phyloP scores from a whole-genome alignment of 2,113 vertebrate species.

The Pluvialis apricaria region DNA sequence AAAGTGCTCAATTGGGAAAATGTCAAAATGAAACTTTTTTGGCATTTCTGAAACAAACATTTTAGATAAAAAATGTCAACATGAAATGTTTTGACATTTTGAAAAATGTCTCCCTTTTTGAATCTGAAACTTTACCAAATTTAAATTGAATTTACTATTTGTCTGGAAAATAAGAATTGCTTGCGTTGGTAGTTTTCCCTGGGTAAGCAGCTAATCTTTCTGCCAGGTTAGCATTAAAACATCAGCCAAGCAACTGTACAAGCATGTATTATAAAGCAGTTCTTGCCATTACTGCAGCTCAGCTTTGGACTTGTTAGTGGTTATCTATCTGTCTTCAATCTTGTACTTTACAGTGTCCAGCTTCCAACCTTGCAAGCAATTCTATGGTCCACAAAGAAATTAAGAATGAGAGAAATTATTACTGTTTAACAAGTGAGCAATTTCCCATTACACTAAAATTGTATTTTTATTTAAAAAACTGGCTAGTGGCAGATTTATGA shows the following conservation, averaged over 20 bases:
- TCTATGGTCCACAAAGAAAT: background rate
- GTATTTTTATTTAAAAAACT: background rate
- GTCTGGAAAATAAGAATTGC: constrained; percentile 17
- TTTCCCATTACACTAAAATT: background rate
- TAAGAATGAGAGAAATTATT: background rate
- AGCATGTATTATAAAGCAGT: background rate
- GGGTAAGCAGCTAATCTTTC: constrained; percentile 12
- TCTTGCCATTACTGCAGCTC: background rate
- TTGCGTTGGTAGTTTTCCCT: background rate
- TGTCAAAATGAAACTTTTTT: constrained; percentile 43
- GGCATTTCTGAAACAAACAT: constrained; percentile 54
- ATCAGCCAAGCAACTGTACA: background rate
- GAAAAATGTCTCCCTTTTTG: constrained; percentile 16
- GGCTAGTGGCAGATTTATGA: background rate
- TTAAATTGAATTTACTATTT: constrained; percentile 42
- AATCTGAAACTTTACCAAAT: constrained; percentile 37
- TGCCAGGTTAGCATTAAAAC: background rate
- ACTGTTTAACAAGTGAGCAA: background rate
- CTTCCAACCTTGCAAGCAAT: background rate
- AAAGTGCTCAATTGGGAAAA: background rate
- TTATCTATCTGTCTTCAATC: background rate
- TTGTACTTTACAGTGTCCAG: background rate
- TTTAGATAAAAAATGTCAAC: constrained; percentile 47
- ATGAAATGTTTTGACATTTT: constrained; percentile 50
- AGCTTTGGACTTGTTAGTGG: background rate